A percentile compares a stretch with the other conserved stretches of the same genome.
Conservation (phyloP, 2,113 vertebrate genomes). For the Elephas maximus region DNA sequence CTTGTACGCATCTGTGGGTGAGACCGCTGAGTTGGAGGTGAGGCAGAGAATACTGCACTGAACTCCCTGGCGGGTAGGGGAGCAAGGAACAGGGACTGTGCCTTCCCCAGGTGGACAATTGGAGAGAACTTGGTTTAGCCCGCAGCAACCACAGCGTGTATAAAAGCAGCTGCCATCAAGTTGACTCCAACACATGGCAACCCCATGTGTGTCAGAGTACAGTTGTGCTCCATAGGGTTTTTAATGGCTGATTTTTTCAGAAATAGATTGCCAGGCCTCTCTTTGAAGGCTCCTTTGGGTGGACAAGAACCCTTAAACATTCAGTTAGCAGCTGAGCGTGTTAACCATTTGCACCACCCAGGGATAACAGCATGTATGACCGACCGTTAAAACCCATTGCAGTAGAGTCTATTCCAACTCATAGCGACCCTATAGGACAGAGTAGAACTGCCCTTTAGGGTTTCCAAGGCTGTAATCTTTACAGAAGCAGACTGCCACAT, state of each 20-base stretch:
- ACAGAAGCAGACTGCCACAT: background rate
- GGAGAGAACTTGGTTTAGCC: background rate
- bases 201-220: background rate
- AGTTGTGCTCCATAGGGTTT: background rate
- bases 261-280: background rate
- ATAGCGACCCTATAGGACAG: background rate
- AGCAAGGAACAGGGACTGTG: background rate
- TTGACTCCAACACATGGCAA: background rate
- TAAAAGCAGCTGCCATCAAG: background rate
- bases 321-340: too few relatives aligned
- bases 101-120: background rate
- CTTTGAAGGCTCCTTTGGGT: background rate
- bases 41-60: background rate
- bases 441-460: background rate
- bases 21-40: background rate
- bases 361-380: too few relatives aligned
- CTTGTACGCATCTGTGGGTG: fast-evolving
- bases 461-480: background rate
- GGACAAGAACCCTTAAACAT: background rate
- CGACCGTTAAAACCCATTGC: background rate
- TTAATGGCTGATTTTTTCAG: background rate
- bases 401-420: background rate
- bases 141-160: background rate
- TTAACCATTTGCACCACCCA: background rate
- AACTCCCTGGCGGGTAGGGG: background rate